Conservation (phyloP, 2,797 vertebrate genomes). For the Pseudochirops cupreus region DNA sequence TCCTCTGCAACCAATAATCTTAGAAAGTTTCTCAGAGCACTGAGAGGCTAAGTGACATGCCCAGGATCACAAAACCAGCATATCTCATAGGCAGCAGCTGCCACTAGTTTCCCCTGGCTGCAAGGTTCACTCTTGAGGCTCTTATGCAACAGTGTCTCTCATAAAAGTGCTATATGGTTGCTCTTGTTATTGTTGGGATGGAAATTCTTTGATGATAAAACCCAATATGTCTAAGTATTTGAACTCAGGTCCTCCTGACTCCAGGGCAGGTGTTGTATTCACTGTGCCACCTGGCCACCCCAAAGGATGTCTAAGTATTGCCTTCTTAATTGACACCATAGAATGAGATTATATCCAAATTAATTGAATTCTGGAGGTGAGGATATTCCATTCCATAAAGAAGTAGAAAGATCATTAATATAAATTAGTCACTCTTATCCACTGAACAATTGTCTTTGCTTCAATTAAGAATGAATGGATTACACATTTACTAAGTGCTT, state of each 20-base stretch:
- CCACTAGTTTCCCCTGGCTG: background rate
- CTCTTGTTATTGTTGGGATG: background rate
- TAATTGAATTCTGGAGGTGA: background rate
- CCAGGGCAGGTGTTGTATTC: no score
- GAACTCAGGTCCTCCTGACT: no score
- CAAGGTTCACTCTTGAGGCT: background rate
- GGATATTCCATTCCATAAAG: background rate
- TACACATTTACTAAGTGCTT: background rate
- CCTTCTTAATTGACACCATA: background rate
- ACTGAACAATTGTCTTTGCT: background rate
- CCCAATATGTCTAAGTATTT: background rate
- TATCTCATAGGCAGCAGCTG: background rate
- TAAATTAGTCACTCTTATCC: background rate
- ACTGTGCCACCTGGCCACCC: no score
- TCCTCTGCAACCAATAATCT: background rate
- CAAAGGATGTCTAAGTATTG: background rate
- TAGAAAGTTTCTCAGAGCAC: background rate
- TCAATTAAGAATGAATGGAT: background rate
- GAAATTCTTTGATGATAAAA: conserved; percentile 9
- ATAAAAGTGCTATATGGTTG: background rate
- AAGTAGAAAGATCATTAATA: background rate
- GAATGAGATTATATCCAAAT: background rate
- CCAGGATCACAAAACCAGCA: background rate
- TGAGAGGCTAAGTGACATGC: background rate
- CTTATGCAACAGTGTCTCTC: background rate